Conservation (phyloP, 2,113 vertebrate genomes). For the Apeltes quadracus region DNA sequence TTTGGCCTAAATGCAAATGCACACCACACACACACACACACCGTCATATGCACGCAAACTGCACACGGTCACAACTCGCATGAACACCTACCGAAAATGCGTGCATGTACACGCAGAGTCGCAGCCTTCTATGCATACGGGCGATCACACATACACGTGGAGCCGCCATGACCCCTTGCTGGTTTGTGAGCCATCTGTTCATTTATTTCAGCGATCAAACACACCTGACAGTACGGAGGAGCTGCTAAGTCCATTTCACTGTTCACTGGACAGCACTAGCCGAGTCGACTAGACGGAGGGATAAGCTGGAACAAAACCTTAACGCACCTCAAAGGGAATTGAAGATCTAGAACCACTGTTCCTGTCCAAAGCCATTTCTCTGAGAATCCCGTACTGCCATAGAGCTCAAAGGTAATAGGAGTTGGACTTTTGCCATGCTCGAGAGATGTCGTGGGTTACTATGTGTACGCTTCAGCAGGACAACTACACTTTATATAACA, state of each 20-base stretch:
- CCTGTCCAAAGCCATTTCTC: conserved; percentile 75
- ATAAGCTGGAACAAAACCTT: conserved; percentile 80
- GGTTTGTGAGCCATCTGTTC: conserved; percentile 76
- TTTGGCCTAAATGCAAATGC: conserved; percentile 44
- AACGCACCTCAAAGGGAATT: conserved; percentile 68
- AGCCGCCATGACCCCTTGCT: conserved; percentile 49
- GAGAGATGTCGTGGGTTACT: conserved; percentile 7
- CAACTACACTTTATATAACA: background rate
- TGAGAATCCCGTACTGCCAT: conserved; percentile 59
- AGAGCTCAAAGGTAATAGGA: conserved; percentile 47
- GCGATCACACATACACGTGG: conserved; percentile 22
- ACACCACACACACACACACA: conserved; percentile 22
- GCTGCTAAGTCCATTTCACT: conserved; percentile 81
- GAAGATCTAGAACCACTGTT: conserved; percentile 73
- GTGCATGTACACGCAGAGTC: conserved; percentile 4
- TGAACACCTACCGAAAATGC: background rate
- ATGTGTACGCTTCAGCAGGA: conserved; percentile 2
- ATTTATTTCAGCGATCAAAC: conserved; percentile 80
- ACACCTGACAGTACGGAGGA: conserved; percentile 79
- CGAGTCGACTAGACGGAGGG: conserved; percentile 78
- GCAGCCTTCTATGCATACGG: conserved; percentile 20
- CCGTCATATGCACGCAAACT: background rate
- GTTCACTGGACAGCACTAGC: conserved; percentile 79
- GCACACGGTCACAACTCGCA: conserved; percentile 10
- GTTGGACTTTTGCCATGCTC: conserved; percentile 36